A percentile compares a stretch with the other conserved stretches of the same genome.
Evolutionary conservation across 2,888 invertebrate genomes (phyloP).

Genomic region (Tupiocoris notatus): DNA sequence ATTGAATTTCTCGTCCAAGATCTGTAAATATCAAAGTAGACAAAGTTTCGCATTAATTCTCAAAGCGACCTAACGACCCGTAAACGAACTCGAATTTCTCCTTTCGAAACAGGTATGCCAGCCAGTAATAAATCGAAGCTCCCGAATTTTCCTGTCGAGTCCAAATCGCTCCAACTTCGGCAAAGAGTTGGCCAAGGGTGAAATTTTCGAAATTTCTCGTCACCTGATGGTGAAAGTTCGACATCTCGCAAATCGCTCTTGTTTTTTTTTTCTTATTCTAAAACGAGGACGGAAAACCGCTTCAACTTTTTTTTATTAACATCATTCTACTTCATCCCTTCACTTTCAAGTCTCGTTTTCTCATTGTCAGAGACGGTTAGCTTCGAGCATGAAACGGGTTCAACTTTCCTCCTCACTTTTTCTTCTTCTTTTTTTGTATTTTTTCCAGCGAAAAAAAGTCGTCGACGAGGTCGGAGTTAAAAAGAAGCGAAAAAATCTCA

Average conservation of each 20-base stretch:
- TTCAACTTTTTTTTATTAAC: conserved; percentile 34
- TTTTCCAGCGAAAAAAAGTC: not conserved
- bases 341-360: not conserved
- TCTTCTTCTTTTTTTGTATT: not conserved
- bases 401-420: no score
- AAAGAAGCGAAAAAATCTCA: not conserved
- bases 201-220: not conserved
- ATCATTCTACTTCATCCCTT: conserved; percentile 14
- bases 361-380: not conserved
- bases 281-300: conserved; percentile 22
- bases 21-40: no score
- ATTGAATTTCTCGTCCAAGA: no score
- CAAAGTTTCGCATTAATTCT: no score
- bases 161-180: not conserved
- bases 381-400: not conserved
- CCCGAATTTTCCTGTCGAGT: no score
- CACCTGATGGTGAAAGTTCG: conserved; percentile 1
- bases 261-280: not conserved
- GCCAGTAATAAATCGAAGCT: not conserved
- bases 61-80: no score
- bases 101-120: no score
- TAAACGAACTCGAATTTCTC: no score
- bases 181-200: not conserved
- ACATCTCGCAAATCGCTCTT: not conserved
- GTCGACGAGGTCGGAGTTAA: not conserved